phyloP scores from a whole-genome alignment of 2,797 vertebrate genomes.

The Molossus alvarezi region DNA sequence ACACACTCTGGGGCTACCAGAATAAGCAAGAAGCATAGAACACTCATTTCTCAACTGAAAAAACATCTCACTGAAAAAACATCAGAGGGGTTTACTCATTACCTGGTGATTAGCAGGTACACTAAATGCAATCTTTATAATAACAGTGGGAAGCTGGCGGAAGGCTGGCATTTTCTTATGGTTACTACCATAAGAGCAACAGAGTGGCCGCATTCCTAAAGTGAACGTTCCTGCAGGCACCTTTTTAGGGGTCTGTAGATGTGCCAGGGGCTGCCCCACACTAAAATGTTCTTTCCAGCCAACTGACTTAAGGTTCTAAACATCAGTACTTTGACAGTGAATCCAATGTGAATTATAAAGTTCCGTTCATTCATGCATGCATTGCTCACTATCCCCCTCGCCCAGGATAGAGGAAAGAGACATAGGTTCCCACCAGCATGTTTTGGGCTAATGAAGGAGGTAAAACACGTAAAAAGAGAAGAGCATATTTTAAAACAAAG shows the following conservation, averaged over 20 bases:
- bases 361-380: constrained; percentile 22
- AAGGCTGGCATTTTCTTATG: constrained; percentile 39
- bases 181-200: not conserved
- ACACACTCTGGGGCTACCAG: not conserved
- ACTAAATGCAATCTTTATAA: constrained; percentile 47
- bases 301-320: constrained; percentile 62
- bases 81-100: not conserved
- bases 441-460: not conserved
- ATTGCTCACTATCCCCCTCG: not conserved
- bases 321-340: not conserved
- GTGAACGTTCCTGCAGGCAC: not conserved
- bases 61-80: not conserved
- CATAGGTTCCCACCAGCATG: not conserved
- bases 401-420: not conserved
- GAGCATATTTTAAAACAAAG: constrained; percentile 54
- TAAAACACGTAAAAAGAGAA: not conserved
- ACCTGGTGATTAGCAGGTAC: constrained; percentile 55
- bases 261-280: not conserved
- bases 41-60: not conserved
- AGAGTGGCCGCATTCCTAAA: constrained; percentile 36
- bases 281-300: constrained; percentile 28
- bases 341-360: constrained; percentile 52
- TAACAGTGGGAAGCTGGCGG: constrained; percentile 21
- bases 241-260: not conserved
- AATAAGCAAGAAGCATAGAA: not conserved